Evolutionary conservation across 30 jellyfish, hydroid and myxozoan genomes (phyloP).

Genomic region (Calvadosia cruxmelitensis): DNA sequence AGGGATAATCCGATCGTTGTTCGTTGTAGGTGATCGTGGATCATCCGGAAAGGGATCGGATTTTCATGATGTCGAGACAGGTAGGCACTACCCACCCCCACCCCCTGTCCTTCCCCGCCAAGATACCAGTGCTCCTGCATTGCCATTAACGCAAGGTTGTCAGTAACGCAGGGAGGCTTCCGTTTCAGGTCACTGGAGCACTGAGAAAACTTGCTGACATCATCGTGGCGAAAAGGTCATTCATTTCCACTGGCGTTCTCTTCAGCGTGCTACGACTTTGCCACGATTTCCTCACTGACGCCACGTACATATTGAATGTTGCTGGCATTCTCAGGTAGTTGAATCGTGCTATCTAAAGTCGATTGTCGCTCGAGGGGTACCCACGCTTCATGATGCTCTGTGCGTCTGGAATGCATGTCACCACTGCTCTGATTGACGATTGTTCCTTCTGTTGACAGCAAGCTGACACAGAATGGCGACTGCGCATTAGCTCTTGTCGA

Average conservation of each 20-base stretch:
- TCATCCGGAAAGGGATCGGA: conserved; percentile 3
- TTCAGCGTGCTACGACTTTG: conserved; percentile 12
- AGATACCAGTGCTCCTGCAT: neutral
- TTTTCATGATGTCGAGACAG: conserved; percentile 20
- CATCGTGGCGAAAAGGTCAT: conserved; percentile 15
- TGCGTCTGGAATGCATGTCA: too few species aligned
- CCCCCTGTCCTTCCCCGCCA: neutral
- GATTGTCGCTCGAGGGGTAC: too few species aligned
- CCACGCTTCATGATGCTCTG: too few species aligned
- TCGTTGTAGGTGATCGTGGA: too few species aligned
- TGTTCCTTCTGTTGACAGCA: conserved; percentile 5
- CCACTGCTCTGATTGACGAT: neutral
- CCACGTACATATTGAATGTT: conserved; percentile 45
- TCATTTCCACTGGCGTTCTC: conserved; percentile 15
- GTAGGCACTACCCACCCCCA: conserved; percentile 8
- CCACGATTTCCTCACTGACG: conserved; percentile 32
- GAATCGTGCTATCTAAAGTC: too few species aligned
- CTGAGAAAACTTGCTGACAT: conserved; percentile 45
- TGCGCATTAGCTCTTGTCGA: conserved; percentile 19
- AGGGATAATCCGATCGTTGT: too few species aligned
- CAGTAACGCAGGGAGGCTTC: neutral
- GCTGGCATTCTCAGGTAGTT: conserved; percentile 64
- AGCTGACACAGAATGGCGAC: conserved; percentile 50
- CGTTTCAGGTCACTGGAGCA: conserved; percentile 52
- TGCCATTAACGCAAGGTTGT: neutral